phyloP scores from a whole-genome alignment of 2,113 vertebrate genomes.

The Pachypanchax playfairii region DNA sequence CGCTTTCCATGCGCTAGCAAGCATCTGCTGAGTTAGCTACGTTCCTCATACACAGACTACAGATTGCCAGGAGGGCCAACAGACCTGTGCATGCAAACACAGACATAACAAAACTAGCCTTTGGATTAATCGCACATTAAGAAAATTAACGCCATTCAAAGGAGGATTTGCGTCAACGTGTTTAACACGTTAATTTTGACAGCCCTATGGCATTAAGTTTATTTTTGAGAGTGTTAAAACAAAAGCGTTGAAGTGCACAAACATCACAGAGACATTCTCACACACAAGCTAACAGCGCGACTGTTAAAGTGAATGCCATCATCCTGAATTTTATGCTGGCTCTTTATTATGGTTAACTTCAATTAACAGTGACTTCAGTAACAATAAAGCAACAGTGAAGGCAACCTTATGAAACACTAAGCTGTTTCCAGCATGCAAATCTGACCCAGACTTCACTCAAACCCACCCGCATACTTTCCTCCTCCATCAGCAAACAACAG shows the following conservation, averaged over 20 bases:
- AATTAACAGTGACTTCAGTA: conserved; percentile 70
- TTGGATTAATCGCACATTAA: too few species aligned
- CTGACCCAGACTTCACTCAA: conserved; percentile 72
- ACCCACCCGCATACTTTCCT: conserved; percentile 72
- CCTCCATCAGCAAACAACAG: conserved; percentile 76
- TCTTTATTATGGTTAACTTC: conserved; percentile 63
- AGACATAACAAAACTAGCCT: too few species aligned
- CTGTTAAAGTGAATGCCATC: conserved; percentile 23
- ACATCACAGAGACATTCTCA: conserved; percentile 10
- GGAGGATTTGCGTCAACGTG: too few species aligned
- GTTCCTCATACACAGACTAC: too few species aligned
- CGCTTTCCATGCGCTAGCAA: too few species aligned
- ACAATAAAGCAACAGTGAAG: conserved; percentile 63
- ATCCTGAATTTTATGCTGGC: conserved; percentile 14
- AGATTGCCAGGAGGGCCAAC: too few species aligned
- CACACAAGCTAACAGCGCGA: background rate
- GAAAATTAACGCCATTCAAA: too few species aligned
- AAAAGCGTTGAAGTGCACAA: background rate
- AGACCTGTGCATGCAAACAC: too few species aligned
- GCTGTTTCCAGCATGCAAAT: conserved; percentile 62
- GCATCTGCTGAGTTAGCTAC: too few species aligned
- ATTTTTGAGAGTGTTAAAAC: background rate
- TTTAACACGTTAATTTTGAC: too few species aligned
- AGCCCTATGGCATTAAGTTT: background rate
- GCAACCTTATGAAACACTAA: conserved; percentile 66